phyloP scores from a whole-genome alignment of 2,113 vertebrate genomes.

The Mionectes macconnelli region DNA sequence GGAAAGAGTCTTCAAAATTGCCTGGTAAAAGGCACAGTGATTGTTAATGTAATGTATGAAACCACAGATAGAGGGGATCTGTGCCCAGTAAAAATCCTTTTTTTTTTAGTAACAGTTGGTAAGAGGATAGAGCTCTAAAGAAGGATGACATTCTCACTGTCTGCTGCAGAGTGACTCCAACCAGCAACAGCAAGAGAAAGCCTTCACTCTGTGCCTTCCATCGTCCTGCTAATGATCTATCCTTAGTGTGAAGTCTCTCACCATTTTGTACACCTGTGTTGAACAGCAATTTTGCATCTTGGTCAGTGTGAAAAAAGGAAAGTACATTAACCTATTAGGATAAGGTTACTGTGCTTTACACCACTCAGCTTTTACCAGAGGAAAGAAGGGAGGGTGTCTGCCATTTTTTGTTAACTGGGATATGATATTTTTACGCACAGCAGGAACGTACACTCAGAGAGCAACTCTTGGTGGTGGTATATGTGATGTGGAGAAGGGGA shows the following conservation, averaged over 20 bases:
- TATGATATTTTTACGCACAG: background rate
- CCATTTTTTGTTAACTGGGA: background rate
- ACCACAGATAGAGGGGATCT: background rate
- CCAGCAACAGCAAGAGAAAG: background rate
- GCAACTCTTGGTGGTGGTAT: background rate
- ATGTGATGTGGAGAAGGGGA: too few species aligned
- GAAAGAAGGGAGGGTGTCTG: background rate
- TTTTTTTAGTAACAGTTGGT: background rate
- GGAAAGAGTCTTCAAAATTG: background rate
- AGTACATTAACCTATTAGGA: background rate
- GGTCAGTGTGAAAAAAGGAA: background rate
- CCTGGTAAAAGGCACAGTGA: background rate
- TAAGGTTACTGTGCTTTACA: background rate
- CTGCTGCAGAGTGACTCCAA: background rate
- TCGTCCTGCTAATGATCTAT: background rate
- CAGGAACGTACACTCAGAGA: background rate
- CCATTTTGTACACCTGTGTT: background rate
- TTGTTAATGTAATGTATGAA: background rate
- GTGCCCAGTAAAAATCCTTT: background rate
- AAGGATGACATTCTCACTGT: background rate
- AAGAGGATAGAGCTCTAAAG: background rate
- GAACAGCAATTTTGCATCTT: background rate
- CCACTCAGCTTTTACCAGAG: background rate
- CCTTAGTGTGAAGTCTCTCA: background rate
- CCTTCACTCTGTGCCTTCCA: background rate